Evolutionary conservation across 2,113 vertebrate genomes (phyloP).

Genomic region (Pterocles burchelli): DNA sequence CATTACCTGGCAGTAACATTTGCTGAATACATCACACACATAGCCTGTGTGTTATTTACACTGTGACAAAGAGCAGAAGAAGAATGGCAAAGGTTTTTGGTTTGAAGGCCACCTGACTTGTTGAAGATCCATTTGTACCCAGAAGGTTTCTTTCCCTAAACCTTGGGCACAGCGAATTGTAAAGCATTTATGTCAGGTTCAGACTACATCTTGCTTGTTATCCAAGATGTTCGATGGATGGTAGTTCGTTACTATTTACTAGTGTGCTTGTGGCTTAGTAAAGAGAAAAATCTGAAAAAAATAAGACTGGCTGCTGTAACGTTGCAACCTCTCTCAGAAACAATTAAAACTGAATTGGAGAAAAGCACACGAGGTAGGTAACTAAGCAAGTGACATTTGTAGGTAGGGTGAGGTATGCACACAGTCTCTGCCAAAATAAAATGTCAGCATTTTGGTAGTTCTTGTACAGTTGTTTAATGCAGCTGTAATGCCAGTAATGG

Average conservation of each 20-base stretch:
- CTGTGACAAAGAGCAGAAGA: not conserved
- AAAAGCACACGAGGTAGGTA: not conserved
- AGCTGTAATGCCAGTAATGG: not conserved
- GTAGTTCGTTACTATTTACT: not conserved
- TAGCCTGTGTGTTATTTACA: accelerated
- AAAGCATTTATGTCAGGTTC: not conserved
- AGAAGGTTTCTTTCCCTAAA: not conserved
- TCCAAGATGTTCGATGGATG: not conserved
- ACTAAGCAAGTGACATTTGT: not conserved
- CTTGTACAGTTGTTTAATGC: not conserved
- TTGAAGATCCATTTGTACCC: not conserved
- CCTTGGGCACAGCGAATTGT: not conserved
- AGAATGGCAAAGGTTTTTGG: not conserved
- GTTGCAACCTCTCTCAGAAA: not conserved
- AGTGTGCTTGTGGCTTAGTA: not conserved
- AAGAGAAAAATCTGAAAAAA: not conserved
- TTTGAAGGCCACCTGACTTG: not conserved
- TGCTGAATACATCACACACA: not conserved
- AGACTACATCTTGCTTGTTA: not conserved
- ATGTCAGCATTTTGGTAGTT: not conserved
- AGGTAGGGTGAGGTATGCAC: not conserved
- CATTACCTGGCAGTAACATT: not conserved
- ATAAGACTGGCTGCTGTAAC: not conserved
- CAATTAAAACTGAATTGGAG: not conserved
- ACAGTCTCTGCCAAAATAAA: not conserved